Percentiles rank a stretch among this genome's conserved stretches.
Evolutionary conservation across 2,888 invertebrate species (phyloP).

Genomic region (Patella ulyssiponensis): DNA sequence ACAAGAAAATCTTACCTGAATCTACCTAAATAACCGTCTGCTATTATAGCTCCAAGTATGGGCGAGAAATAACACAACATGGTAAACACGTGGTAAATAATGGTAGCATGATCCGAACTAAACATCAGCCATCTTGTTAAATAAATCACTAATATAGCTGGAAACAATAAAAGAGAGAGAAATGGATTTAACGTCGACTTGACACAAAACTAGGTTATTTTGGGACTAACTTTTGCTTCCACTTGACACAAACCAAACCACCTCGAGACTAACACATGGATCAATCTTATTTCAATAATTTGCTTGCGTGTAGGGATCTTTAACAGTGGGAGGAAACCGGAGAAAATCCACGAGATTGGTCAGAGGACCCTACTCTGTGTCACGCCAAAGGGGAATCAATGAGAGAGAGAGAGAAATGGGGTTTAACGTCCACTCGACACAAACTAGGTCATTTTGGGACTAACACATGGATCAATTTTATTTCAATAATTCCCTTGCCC

Average conservation of each 20-base stretch:
- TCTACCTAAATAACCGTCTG: slow-evolving; percentile 93
- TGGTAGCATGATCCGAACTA: slow-evolving; percentile 82
- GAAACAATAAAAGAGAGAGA: slow-evolving; percentile 37
- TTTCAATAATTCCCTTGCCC: no score
- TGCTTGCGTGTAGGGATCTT: no score
- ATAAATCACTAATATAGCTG: slow-evolving; percentile 94
- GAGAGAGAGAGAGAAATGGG: no score
- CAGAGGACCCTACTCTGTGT: not conserved
- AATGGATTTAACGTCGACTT: not conserved
- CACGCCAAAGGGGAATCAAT: not conserved
- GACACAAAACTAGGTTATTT: not conserved
- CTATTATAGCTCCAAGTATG: slow-evolving; percentile 90
- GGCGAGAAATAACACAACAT: slow-evolving; percentile 93
- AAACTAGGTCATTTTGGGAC: no score
- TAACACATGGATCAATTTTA: no score
- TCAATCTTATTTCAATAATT: no score
- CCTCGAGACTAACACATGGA: no score
- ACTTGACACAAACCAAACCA: no score
- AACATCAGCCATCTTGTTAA: slow-evolving; percentile 84
- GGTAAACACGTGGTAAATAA: slow-evolving; percentile 90
- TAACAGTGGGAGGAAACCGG: no score
- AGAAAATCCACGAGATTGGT: no score
- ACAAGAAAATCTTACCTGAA: slow-evolving; percentile 76
- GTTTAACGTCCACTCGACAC: not conserved
- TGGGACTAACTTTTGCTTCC: no score